Evolutionary conservation across 2,113 vertebrate species (phyloP).

Genomic region (Empidonax traillii): DNA sequence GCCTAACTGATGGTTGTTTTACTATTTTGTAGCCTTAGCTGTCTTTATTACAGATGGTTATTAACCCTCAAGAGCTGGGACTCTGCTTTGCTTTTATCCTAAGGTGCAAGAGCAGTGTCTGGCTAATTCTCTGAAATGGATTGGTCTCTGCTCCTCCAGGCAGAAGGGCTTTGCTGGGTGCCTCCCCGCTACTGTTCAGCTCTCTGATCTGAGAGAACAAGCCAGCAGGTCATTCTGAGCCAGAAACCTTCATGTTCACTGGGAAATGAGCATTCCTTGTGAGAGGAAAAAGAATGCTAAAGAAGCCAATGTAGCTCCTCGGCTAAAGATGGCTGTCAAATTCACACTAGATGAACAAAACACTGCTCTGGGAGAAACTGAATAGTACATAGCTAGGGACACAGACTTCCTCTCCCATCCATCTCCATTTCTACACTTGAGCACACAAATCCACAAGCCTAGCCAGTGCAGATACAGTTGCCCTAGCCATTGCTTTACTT

Average conservation of each 20-base stretch:
- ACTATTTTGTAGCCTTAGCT: not conserved
- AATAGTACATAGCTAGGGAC: not conserved
- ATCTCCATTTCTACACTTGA: rapidly evolving
- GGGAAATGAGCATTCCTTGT: not conserved
- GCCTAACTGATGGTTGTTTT: not conserved
- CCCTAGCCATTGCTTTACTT: not conserved
- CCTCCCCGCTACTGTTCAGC: not conserved
- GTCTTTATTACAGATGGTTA: not conserved
- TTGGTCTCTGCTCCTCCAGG: not conserved
- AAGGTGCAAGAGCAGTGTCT: not conserved
- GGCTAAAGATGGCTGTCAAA: not conserved
- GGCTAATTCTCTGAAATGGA: not conserved
- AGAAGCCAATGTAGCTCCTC: not conserved
- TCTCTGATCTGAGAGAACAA: not conserved
- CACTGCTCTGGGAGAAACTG: not conserved
- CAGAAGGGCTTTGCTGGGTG: not conserved
- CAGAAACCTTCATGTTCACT: not conserved
- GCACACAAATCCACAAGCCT: not conserved
- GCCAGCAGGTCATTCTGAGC: not conserved
- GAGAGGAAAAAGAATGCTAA: not conserved
- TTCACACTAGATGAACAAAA: not conserved
- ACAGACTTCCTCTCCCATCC: not conserved
- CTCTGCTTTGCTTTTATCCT: not conserved
- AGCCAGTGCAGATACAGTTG: not conserved
- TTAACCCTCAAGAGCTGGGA: not conserved